Conservation (phyloP, 2,888 invertebrate genomes). For the Cotesia congregata region DNA sequence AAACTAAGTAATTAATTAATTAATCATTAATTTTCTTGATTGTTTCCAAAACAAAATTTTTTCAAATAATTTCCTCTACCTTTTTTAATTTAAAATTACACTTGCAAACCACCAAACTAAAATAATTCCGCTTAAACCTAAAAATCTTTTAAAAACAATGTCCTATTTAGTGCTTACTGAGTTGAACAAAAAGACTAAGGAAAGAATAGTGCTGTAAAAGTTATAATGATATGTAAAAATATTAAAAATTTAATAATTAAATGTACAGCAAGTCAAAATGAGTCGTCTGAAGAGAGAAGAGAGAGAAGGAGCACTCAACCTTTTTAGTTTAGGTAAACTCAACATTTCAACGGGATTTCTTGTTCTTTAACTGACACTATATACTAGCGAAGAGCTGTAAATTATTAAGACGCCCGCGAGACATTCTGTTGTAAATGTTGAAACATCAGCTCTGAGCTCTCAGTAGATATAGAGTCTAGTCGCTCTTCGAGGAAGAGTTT, state of each 20-base stretch:
- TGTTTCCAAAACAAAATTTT: too few relatives aligned
- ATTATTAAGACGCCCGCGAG: conserved; percentile 55
- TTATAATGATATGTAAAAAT: conserved; percentile 3
- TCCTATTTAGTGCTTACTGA: too few relatives aligned
- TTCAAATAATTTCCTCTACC: too few relatives aligned
- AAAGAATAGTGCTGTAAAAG: background rate
- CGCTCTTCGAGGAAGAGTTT: too few relatives aligned
- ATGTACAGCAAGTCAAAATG: conserved; percentile 9
- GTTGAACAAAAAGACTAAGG: too few relatives aligned
- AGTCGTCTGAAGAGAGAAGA: background rate
- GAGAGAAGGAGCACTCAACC: background rate
- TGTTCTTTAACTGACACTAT: conserved; percentile 25
- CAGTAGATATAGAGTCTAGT: background rate
- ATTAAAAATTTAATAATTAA: conserved; percentile 10
- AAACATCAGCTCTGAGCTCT: background rate
- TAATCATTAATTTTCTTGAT: too few relatives aligned
- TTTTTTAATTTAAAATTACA: too few relatives aligned
- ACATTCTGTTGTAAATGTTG: conserved; percentile 36
- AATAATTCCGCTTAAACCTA: too few relatives aligned
- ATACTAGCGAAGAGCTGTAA: conserved; percentile 44
- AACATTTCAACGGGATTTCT: conserved; percentile 15
- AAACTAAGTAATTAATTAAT: too few relatives aligned
- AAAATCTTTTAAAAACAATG: too few relatives aligned
- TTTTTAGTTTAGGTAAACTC: conserved; percentile 16
- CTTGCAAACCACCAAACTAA: too few relatives aligned